Evolutionary conservation across 2,888 invertebrate genomes (phyloP).

Genomic region (Dicycla oo): DNA sequence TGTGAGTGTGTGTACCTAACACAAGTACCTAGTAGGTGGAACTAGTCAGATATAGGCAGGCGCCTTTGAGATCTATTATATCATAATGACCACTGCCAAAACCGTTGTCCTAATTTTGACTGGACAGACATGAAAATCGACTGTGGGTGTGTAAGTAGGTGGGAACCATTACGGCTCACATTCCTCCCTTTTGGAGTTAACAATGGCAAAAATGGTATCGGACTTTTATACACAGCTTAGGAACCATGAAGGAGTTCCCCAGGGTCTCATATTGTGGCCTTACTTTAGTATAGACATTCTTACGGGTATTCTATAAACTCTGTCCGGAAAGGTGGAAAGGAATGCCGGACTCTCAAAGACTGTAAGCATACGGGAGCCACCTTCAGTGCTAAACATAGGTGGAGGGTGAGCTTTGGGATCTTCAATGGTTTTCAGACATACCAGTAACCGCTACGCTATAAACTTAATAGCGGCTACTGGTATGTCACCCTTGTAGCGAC

Average conservation of each 20-base stretch:
- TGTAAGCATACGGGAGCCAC: not conserved
- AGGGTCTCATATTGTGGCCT: not conserved
- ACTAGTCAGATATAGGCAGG: slow-evolving; percentile 22
- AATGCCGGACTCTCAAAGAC: not conserved
- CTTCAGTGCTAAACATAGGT: not conserved
- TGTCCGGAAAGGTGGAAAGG: not conserved
- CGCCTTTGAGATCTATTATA: slow-evolving; percentile 35
- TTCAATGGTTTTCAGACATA: not conserved
- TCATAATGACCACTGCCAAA: slow-evolving; percentile 52
- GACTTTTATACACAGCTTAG: not conserved
- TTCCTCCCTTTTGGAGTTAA: slow-evolving; percentile 16
- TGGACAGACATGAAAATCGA: slow-evolving; percentile 11
- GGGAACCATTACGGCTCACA: slow-evolving; percentile 8
- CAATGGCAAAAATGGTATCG: not conserved
- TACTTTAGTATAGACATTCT: not conserved
- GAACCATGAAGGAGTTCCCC: slow-evolving; percentile 11
- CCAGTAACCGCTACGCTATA: not conserved
- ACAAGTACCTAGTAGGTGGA: slow-evolving; percentile 38
- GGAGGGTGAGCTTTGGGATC: not conserved
- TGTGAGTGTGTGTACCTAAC: slow-evolving; percentile 5
- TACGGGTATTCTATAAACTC: not conserved
- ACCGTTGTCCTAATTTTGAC: slow-evolving; percentile 24
- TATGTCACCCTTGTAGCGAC: not conserved
- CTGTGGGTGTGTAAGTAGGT: slow-evolving; percentile 51
- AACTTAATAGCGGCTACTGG: not conserved